Evolutionary conservation across 2,888 invertebrate genomes (phyloP).

Genomic region (Xylota segnis): DNA sequence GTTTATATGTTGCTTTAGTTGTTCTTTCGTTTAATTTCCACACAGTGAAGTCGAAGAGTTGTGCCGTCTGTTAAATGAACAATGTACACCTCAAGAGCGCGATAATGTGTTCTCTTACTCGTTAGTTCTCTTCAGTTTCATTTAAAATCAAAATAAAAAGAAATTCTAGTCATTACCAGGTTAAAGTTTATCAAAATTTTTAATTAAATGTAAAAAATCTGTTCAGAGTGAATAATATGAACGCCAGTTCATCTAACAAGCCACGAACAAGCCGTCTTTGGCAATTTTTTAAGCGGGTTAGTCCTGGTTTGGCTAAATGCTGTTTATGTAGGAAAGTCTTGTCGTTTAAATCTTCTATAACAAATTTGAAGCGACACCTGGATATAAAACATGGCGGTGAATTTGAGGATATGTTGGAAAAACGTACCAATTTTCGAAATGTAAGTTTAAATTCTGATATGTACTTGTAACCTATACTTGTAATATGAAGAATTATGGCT

Average conservation of each 20-base stretch:
- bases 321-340: constrained; percentile 2
- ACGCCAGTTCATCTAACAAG: neutral
- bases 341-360: constrained; percentile 11
- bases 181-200: neutral
- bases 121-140: neutral
- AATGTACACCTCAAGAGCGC: neutral
- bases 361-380: constrained; percentile 38
- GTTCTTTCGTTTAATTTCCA: neutral
- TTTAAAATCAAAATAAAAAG: neutral
- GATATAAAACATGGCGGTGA: neutral
- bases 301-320: constrained; percentile 13
- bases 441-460: neutral
- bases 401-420: neutral
- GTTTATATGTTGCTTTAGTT: neutral
- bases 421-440: neutral
- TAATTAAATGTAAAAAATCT: neutral
- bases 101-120: neutral
- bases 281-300: constrained; percentile 17
- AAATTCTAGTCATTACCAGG: neutral
- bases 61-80: neutral
- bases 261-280: constrained; percentile 11
- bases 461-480: neutral
- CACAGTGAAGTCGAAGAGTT: neutral
- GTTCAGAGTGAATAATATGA: neutral
- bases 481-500: too few species aligned